These are phyloP conservation scores for Anarrhichthys ocellatus DNA, from an alignment of 2,113 vertebrate genomes.

Conservation along the genomic window DNA sequence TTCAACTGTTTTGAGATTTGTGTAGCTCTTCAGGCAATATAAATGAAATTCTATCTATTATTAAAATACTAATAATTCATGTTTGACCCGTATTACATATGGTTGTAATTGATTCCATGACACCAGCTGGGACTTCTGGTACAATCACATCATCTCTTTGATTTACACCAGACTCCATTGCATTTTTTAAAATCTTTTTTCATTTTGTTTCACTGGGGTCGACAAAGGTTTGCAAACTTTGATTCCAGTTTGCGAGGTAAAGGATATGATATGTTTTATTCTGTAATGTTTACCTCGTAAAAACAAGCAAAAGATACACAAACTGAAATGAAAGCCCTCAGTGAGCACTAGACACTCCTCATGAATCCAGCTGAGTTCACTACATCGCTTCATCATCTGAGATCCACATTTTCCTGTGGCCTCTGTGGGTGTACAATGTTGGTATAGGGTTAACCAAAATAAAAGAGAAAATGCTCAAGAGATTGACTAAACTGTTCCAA, in stretches of 20 bases:
- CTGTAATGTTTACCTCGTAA: neutral
- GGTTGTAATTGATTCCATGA: neutral
- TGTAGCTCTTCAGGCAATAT: neutral
- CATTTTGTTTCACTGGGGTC: neutral
- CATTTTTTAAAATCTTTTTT: neutral
- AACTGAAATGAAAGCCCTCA: conserved; percentile 1
- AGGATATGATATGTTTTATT: neutral
- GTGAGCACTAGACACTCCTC: neutral
- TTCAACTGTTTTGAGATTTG: conserved; percentile 4
- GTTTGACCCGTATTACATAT: neutral
- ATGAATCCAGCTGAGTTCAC: conserved; percentile 43
- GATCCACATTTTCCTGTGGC: conserved; percentile 32
- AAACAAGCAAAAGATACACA: neutral
- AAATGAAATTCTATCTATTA: neutral
- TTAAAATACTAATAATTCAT: neutral
- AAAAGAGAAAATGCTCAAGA: conserved; percentile 49
- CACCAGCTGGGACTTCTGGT: neutral
- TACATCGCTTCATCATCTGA: conserved; percentile 31
- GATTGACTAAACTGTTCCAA: conserved; percentile 57
- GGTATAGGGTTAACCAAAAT: conserved; percentile 28
- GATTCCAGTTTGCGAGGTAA: no score
- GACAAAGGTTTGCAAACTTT: neutral
- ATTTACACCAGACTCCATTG: neutral
- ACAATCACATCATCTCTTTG: neutral
- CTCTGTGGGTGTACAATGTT: conserved; percentile 41